Evolutionary conservation across 1,140 invertebrate genomes (phyloP).

Genomic region (Sinonovacula constricta): DNA sequence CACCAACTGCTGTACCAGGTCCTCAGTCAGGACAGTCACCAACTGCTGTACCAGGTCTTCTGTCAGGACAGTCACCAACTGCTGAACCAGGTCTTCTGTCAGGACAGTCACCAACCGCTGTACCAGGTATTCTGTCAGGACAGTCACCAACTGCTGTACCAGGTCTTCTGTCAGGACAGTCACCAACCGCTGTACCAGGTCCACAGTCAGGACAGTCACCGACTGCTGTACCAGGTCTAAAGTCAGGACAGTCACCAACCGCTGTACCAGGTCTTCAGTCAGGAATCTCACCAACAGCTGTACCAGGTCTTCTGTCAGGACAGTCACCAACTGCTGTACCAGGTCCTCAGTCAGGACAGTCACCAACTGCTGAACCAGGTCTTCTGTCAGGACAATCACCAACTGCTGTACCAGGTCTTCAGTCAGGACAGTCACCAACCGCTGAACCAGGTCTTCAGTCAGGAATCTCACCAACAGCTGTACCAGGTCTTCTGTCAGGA

Average conservation of each 20-base stretch:
- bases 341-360: neutral
- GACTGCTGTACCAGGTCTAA: constrained; percentile 3
- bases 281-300: constrained; percentile 1
- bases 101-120: no score
- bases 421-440: constrained; percentile 2
- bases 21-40: no score
- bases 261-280: constrained; percentile 2
- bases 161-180: no score
- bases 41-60: no score
- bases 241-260: constrained; percentile 18
- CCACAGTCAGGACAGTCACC: neutral
- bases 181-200: constrained; percentile 7
- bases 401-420: constrained; percentile 16
- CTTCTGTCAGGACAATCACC: constrained; percentile 3
- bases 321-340: constrained; percentile 12
- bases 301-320: constrained; percentile 4
- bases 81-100: no score
- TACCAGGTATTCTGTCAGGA: no score
- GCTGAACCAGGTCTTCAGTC: neutral
- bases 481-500: neutral
- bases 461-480: constrained; percentile 18
- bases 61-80: no score
- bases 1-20: no score
- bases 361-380: constrained; percentile 32
- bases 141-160: constrained; percentile 10